Base-by-base conservation (phyloP, 2,888 invertebrate genomes). In the Mesochorus sp. region DNA sequence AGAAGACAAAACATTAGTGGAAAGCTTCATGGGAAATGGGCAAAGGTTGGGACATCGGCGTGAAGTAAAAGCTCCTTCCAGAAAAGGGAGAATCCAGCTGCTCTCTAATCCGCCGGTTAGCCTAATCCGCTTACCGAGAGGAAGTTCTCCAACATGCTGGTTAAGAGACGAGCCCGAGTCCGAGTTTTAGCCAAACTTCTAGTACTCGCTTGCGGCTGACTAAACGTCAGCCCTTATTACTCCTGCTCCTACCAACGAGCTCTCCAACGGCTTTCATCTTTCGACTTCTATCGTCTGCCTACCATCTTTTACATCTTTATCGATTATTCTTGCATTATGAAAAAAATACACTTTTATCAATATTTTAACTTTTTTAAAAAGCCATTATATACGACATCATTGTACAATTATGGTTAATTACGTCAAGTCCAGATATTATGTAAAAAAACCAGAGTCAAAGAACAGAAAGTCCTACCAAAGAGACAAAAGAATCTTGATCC, bases 51-150 rank as follows among this genome's bases (percentile, higher is more conserved):
- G 53, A 37, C 44, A 37, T 70, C 57, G 19, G 71, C 34, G 51
- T 17, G 17, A 24, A 8, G 39, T 14, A 44, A 44, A 55, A 42
- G 39, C 14, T 37, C n/a, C n/a, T n/a, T n/a, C n/a, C 19, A 39
- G 24, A 37, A 47, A 28, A 61, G 64, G 17, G 12, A 21, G 67
- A 62, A 73, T 73, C 47, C 61, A 73, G 73, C 66, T 53, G 68
- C 57, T 66, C 73, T 76, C 71, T 80, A 80, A 81, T 81, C 80
- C 76, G 10, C 57, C 73, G 67, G 81, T 79, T 78, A 80, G 73
- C 76, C 78, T 81, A 80, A 81, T 81, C 80, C 80, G 77, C 76
- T 76, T 79, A 66, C 70, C 68, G 55, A 55, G 72, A 64, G 51
- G n/a, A 81, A 81, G 76, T 81, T 79, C n/a, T 74, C 70, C 71